Percentiles rank a stretch among this genome's conserved stretches.
These are phyloP conservation scores for Apteryx mantelli DNA, from an alignment of 2,113 vertebrate species.

Conservation along the genomic window DNA sequence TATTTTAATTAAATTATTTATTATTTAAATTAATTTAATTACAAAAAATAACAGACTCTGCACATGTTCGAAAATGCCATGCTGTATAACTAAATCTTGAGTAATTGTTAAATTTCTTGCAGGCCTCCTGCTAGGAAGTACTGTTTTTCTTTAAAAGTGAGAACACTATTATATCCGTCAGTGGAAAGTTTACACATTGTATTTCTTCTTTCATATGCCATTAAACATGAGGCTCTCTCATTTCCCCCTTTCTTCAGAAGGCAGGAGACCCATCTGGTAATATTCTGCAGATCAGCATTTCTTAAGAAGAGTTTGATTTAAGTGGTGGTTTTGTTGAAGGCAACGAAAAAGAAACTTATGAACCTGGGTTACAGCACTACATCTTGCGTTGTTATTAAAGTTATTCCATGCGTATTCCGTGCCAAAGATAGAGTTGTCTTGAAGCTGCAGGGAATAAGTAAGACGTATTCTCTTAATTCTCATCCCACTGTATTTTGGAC, in stretches of 20 bases:
- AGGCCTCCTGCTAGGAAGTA: slow-evolving; percentile 70
- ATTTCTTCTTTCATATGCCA: slow-evolving; percentile 73
- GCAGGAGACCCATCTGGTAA: slow-evolving; percentile 70
- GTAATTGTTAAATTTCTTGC: slow-evolving; percentile 71
- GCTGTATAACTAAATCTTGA: slow-evolving; percentile 40
- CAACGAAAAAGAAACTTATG: slow-evolving; percentile 58
- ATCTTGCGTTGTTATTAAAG: slow-evolving; percentile 39
- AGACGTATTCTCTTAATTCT: neutral
- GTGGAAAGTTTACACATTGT: slow-evolving; percentile 72
- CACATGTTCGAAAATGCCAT: slow-evolving; percentile 55
- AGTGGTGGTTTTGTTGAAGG: slow-evolving; percentile 66
- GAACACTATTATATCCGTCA: slow-evolving; percentile 74
- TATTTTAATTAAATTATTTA: slow-evolving; percentile 65
- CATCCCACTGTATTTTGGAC: neutral
- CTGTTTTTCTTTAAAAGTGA: slow-evolving; percentile 77
- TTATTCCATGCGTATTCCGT: neutral
- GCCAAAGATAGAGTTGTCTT: neutral
- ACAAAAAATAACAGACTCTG: slow-evolving; percentile 66
- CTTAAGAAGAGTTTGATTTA: slow-evolving; percentile 69
- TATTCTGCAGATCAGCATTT: slow-evolving; percentile 74
- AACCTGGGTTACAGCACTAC: slow-evolving; percentile 30
- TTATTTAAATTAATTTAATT: slow-evolving; percentile 74
- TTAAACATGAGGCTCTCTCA: slow-evolving; percentile 72
- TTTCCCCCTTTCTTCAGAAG: slow-evolving; percentile 75
- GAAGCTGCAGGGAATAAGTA: neutral